phyloP scores from a whole-genome alignment of 2,888 invertebrate species.

The Pandemis heparana region DNA sequence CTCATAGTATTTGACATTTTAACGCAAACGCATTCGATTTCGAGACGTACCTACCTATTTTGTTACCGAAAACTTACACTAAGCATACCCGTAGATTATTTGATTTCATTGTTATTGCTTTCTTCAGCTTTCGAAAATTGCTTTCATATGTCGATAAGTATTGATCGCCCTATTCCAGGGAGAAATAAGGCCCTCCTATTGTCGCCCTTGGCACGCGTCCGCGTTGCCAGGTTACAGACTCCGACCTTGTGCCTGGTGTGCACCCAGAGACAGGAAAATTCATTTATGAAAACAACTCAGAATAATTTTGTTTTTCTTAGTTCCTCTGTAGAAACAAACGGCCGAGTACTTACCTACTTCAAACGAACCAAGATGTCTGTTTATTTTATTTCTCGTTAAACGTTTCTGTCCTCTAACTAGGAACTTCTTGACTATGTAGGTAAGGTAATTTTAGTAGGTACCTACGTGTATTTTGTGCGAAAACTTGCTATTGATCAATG shows the following conservation, averaged over 20 bases:
- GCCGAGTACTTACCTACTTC: not conserved
- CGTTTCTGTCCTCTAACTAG: not conserved
- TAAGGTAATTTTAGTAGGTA: no score
- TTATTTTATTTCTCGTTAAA: not conserved
- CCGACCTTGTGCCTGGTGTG: slow-evolving; percentile 51
- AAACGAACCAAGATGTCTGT: not conserved
- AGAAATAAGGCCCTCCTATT: slow-evolving; percentile 21
- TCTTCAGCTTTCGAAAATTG: no score
- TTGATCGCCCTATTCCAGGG: not conserved
- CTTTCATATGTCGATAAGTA: not conserved
- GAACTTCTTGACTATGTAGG: no score
- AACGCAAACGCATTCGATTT: no score
- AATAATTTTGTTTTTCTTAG: not conserved
- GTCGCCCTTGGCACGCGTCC: slow-evolving; percentile 53
- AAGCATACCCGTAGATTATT: no score
- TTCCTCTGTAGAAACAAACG: not conserved
- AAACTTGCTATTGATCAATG: no score
- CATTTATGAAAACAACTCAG: not conserved
- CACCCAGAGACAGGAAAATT: not conserved
- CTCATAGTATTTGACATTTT: no score
- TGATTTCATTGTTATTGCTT: no score
- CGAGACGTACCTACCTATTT: no score
- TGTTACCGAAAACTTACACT: no score
- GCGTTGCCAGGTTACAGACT: slow-evolving; percentile 52
- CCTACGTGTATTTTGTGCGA: no score